Evolutionary conservation across 1,140 invertebrate genomes (phyloP).

Genomic region (Drosophila pseudoobscura): DNA sequence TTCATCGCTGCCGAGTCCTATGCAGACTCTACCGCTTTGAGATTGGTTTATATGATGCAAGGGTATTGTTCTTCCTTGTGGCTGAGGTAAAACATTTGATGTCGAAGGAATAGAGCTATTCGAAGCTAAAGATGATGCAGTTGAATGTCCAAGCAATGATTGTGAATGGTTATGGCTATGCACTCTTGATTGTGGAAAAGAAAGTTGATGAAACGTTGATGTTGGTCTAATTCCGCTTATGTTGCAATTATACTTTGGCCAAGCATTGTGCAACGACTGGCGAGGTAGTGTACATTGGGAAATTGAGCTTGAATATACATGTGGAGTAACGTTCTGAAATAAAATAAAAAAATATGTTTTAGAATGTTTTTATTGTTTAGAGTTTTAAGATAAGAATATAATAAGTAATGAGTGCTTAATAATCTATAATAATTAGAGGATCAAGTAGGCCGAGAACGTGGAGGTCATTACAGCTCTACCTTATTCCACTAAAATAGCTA

Average conservation of each 20-base stretch:
- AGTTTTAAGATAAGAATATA: background rate
- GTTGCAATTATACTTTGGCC: constrained; percentile 81
- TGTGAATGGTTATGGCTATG: constrained; percentile 51
- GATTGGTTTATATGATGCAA: constrained; percentile 74
- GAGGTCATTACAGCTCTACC: too few relatives aligned
- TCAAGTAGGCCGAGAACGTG: too few relatives aligned
- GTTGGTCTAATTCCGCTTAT: constrained; percentile 65
- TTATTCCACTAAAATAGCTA: too few relatives aligned
- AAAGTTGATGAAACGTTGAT: constrained; percentile 83
- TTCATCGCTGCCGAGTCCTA: constrained; percentile 57
- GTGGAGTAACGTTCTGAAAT: constrained; percentile 71
- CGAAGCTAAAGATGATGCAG: constrained; percentile 56
- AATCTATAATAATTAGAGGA: too few relatives aligned
- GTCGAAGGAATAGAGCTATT: constrained; percentile 61
- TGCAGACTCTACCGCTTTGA: constrained; percentile 60
- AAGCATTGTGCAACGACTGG: constrained; percentile 83
- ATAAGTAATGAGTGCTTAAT: too few relatives aligned
- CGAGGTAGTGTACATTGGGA: constrained; percentile 84
- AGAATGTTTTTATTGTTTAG: too few relatives aligned
- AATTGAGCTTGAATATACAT: constrained; percentile 74
- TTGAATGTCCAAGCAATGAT: constrained; percentile 41
- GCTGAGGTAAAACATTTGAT: constrained; percentile 50
- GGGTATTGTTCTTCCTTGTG: constrained; percentile 68
- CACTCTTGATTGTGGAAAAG: constrained; percentile 79
- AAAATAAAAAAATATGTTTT: background rate